These are phyloP conservation scores for Synanthedon tipuliformis DNA, from an alignment of 2,888 invertebrate genomes.

Conservation along the genomic window DNA sequence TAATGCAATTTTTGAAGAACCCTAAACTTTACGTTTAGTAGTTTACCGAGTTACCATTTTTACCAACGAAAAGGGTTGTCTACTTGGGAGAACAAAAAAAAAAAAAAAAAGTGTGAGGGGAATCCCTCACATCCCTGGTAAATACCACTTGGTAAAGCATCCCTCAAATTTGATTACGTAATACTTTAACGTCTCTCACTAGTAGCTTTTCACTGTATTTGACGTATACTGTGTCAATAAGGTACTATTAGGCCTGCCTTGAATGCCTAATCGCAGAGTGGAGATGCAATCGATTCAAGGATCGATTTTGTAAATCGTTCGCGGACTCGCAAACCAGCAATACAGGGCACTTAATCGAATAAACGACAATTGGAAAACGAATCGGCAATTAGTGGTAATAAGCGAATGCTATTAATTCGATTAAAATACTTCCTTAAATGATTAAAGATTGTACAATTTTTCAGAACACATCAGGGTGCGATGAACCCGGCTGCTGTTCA, in stretches of 20 bases:
- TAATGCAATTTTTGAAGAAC: no score
- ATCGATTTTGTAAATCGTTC: background rate
- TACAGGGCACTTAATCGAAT: background rate
- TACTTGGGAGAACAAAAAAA: no score
- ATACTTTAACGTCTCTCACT: no score
- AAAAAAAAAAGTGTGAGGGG: no score
- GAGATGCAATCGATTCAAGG: background rate
- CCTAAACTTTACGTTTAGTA: no score
- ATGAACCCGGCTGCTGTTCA: no score
- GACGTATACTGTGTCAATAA: background rate
- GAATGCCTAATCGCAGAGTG: background rate
- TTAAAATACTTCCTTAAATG: background rate
- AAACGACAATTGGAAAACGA: background rate
- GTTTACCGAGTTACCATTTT: no score
- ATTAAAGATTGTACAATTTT: background rate
- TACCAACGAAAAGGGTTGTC: no score
- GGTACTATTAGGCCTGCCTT: background rate
- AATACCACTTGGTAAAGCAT: no score
- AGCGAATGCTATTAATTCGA: background rate
- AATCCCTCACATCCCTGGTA: no score
- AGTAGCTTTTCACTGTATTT: background rate
- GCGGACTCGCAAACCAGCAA: background rate
- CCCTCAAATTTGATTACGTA: no score
- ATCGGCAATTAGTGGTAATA: background rate
- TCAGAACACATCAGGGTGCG: no score